phyloP scores from a whole-genome alignment of 2,888 invertebrate species.

The Zaprionus lineosus region DNA sequence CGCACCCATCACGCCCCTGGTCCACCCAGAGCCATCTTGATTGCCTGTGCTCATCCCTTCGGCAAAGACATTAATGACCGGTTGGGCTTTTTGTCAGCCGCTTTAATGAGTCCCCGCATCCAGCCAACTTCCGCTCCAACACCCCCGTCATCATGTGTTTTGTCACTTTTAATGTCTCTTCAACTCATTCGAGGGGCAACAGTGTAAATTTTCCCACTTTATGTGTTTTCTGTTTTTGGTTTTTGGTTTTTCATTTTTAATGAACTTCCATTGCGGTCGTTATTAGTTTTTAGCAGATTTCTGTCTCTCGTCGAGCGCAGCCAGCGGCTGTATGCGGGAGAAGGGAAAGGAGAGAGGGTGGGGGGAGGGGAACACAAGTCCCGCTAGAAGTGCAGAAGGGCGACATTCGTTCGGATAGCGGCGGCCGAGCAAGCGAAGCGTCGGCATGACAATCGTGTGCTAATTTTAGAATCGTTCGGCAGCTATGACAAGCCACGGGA shows the following conservation, averaged over 20 bases:
- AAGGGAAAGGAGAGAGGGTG: too few species aligned
- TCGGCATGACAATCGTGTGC: too few species aligned
- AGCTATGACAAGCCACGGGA: too few species aligned
- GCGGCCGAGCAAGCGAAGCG: too few species aligned
- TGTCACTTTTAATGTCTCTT: conserved; percentile 70
- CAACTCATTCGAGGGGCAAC: conserved; percentile 52
- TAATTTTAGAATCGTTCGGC: too few species aligned
- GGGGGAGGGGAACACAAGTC: too few species aligned
- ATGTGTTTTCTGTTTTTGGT: neutral
- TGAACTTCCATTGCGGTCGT: conserved; percentile 28
- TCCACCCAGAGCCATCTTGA: too few species aligned
- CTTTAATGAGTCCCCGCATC: conserved; percentile 60
- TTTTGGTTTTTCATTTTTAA: conserved; percentile 26
- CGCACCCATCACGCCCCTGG: too few species aligned
- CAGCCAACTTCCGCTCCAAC: neutral
- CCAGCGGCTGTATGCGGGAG: too few species aligned
- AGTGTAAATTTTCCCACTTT: conserved; percentile 20
- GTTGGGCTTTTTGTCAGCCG: conserved; percentile 48
- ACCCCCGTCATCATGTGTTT: conserved; percentile 32
- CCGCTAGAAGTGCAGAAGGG: too few species aligned
- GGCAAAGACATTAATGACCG: conserved; percentile 50
- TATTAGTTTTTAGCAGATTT: neutral
- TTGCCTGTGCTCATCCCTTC: neutral
- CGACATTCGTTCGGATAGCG: too few species aligned
- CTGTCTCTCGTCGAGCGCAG: too few species aligned